Percentiles rank a stretch among this genome's conserved stretches.
Evolutionary conservation across 2,113 vertebrate genomes (phyloP).

Genomic region (Petroica traversi): DNA sequence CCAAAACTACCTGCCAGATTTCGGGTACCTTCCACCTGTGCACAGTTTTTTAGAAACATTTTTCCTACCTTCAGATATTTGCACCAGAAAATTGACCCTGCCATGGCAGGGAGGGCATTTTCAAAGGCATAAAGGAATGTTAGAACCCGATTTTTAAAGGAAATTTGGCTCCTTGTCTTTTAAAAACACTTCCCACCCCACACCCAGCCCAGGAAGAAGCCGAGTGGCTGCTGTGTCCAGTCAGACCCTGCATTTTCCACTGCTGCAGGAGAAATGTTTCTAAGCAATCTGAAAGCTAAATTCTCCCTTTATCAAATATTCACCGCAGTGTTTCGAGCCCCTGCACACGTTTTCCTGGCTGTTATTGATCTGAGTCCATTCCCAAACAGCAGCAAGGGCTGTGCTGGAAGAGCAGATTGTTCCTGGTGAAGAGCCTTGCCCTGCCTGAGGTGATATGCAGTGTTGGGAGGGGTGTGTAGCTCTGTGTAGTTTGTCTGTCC

Average conservation of each 20-base stretch:
- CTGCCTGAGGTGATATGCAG: neutral
- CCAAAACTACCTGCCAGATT: neutral
- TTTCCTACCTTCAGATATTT: neutral
- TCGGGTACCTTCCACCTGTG: neutral
- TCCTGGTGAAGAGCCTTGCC: neutral
- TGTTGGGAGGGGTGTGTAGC: neutral
- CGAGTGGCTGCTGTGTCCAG: accelerated
- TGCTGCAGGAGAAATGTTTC: neutral
- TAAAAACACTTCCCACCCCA: neutral
- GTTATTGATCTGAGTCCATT: neutral
- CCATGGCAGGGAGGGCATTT: neutral
- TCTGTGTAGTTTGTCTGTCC: neutral
- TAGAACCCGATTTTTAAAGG: neutral
- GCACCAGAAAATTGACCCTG: neutral
- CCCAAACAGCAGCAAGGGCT: neutral
- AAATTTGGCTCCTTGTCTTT: neutral
- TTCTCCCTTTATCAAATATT: neutral
- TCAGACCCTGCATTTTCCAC: neutral
- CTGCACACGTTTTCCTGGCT: neutral
- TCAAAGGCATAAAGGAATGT: neutral
- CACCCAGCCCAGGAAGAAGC: neutral
- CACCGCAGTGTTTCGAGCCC: neutral
- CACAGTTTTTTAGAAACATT: neutral
- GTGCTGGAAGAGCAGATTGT: neutral
- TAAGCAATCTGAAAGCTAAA: neutral